These are phyloP conservation scores for Dorcus parallelipipedus DNA, from an alignment of 2,888 invertebrate genomes.

Conservation along the genomic window DNA sequence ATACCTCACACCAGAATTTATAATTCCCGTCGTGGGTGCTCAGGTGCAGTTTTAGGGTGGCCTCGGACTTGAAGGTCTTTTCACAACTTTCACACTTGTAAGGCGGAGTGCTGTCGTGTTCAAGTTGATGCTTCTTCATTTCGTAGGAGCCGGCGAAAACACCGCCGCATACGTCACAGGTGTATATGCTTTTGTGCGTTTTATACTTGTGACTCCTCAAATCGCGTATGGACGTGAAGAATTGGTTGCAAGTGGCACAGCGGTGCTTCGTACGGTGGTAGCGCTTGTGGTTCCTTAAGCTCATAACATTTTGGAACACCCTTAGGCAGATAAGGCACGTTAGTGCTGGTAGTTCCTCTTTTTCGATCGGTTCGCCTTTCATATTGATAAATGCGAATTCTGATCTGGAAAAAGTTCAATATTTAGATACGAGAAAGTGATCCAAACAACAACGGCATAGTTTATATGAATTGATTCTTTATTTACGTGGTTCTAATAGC, in stretches of 20 bases:
- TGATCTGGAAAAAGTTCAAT: too few relatives aligned
- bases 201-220: constrained; percentile 1
- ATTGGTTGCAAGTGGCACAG: not conserved
- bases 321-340: too few relatives aligned
- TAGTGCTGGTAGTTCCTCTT: too few relatives aligned
- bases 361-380: too few relatives aligned
- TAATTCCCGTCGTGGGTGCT: not conserved
- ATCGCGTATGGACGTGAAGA: constrained; percentile 11
- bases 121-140: constrained; percentile 8
- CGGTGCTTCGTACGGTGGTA: constrained; percentile 3
- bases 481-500: too few relatives aligned
- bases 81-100: constrained; percentile 14
- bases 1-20: constrained; percentile 23
- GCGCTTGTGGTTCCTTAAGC: not conserved
- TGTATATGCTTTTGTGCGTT: not conserved
- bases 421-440: too few relatives aligned
- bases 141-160: constrained; percentile 6
- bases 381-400: too few relatives aligned
- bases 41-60: constrained; percentile 18
- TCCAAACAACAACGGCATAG: too few relatives aligned
- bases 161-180: constrained; percentile 13
- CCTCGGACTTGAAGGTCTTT: constrained; percentile 24
- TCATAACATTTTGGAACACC: too few relatives aligned
- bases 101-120: not conserved
- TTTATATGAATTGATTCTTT: too few relatives aligned